Conservation (phyloP, 2,113 vertebrate genomes). For the Puma concolor region DNA sequence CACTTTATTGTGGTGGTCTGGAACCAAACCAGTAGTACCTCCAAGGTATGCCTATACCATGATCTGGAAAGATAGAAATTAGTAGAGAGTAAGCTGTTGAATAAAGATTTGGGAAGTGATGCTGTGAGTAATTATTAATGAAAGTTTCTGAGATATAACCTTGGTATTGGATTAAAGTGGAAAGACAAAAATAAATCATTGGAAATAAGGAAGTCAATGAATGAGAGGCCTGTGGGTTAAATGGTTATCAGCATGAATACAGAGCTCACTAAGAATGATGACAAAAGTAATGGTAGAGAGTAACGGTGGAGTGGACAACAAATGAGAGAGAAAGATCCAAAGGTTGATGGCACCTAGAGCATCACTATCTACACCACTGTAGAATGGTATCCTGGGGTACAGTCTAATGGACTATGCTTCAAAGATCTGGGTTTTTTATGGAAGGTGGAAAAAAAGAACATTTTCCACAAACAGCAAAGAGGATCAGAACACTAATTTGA, state of each 20-base stretch:
- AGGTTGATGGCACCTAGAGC: background rate
- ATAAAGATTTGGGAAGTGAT: background rate
- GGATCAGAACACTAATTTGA: background rate
- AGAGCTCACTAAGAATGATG: background rate
- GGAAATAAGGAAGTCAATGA: background rate
- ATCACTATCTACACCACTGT: background rate
- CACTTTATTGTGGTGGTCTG: background rate
- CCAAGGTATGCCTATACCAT: background rate
- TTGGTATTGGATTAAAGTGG: background rate
- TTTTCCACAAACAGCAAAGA: background rate
- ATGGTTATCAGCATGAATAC: background rate
- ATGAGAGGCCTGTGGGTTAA: background rate
- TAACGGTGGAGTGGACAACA: background rate
- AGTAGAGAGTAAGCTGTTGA: background rate
- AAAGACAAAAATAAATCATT: background rate
- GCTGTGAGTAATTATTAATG: background rate
- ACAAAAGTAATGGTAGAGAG: background rate
- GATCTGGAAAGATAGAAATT: conserved; percentile 10
- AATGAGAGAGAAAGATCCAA: background rate
- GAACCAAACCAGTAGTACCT: background rate
- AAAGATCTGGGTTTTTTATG: background rate
- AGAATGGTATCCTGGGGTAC: background rate
- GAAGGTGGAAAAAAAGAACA: background rate
- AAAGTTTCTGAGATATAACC: background rate
- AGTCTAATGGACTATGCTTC: background rate